Evolutionary conservation across 2,797 vertebrate species (phyloP).

Genomic region (Manis crassicaudata): DNA sequence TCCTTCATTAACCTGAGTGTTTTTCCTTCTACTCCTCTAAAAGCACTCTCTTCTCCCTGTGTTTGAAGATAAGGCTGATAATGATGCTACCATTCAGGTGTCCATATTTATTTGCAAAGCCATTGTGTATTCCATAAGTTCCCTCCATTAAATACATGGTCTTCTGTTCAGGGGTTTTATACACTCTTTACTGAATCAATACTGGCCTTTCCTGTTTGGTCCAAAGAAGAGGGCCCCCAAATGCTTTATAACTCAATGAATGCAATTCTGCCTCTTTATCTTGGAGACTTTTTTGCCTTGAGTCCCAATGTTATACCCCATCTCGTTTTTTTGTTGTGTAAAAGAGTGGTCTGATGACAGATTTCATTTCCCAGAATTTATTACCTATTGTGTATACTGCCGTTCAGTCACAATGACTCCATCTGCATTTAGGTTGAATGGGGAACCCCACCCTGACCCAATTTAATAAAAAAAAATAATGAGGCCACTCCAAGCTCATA

Average conservation of each 20-base stretch:
- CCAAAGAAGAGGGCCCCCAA: neutral
- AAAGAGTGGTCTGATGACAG: constrained; percentile 69
- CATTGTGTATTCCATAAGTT: neutral
- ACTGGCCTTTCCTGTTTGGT: constrained; percentile 38
- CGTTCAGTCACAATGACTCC: constrained; percentile 65
- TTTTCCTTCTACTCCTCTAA: constrained; percentile 36
- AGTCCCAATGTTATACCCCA: constrained; percentile 58
- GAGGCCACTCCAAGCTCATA: constrained; percentile 76
- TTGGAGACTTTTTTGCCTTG: constrained; percentile 22
- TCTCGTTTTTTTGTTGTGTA: constrained; percentile 63
- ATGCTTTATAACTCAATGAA: constrained; percentile 60
- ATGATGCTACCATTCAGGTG: constrained; percentile 50
- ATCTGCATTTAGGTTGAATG: constrained; percentile 76
- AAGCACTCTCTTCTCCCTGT: constrained; percentile 37
- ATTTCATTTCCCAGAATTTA: constrained; percentile 77
- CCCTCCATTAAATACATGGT: neutral
- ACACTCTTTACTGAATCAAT: constrained; percentile 43
- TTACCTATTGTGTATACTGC: constrained; percentile 70
- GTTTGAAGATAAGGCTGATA: constrained; percentile 56
- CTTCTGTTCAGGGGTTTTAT: constrained; percentile 47
- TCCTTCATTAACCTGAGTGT: constrained; percentile 65
- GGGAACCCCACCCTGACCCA: constrained; percentile 61
- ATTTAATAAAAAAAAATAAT: constrained; percentile 80
- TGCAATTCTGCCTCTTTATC: constrained; percentile 63
- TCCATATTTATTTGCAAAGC: constrained; percentile 61